phyloP scores from a whole-genome alignment of 2,888 invertebrate species.

The Odiellus spinosus region DNA sequence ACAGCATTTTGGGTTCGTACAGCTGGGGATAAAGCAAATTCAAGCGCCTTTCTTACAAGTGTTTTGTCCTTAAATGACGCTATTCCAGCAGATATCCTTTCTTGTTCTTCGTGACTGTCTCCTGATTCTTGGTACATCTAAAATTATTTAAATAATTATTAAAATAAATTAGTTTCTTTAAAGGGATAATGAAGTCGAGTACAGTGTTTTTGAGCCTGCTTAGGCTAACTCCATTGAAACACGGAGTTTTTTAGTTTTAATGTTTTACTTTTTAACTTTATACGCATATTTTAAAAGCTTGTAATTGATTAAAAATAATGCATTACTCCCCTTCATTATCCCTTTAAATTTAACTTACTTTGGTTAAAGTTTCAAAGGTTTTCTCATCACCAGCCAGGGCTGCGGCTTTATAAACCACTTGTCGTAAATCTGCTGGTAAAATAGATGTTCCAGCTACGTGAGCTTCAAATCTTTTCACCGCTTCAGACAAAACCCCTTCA shows the following conservation, averaged over 20 bases:
- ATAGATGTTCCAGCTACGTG: slow-evolving; percentile 44
- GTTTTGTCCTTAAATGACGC: slow-evolving; percentile 58
- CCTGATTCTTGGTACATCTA: slow-evolving; percentile 44
- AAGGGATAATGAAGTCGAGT: slow-evolving; percentile 3
- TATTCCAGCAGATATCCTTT: slow-evolving; percentile 67
- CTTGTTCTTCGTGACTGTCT: slow-evolving; percentile 84
- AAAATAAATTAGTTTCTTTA: not conserved
- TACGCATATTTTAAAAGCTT: not conserved
- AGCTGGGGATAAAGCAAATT: slow-evolving; percentile 24
- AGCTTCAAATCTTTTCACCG: slow-evolving; percentile 47
- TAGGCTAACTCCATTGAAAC: too few relatives aligned
- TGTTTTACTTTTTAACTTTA: not conserved
- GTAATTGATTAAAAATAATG: not conserved
- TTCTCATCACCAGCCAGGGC: slow-evolving; percentile 50
- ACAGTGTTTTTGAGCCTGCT: not conserved
- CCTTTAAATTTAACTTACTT: too few relatives aligned
- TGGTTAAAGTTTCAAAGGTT: slow-evolving; percentile 43
- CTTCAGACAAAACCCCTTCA: slow-evolving; percentile 57
- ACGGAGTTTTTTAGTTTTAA: too few relatives aligned
- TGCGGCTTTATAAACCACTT: slow-evolving; percentile 66
- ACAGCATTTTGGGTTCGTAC: slow-evolving; percentile 56
- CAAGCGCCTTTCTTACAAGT: slow-evolving; percentile 49
- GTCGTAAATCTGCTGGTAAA: slow-evolving; percentile 70
- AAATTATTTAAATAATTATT: not conserved
- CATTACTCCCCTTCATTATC: slow-evolving; percentile 45